phyloP scores from a whole-genome alignment of 2,113 vertebrate genomes.

The Lethenteron camtschaticum region DNA sequence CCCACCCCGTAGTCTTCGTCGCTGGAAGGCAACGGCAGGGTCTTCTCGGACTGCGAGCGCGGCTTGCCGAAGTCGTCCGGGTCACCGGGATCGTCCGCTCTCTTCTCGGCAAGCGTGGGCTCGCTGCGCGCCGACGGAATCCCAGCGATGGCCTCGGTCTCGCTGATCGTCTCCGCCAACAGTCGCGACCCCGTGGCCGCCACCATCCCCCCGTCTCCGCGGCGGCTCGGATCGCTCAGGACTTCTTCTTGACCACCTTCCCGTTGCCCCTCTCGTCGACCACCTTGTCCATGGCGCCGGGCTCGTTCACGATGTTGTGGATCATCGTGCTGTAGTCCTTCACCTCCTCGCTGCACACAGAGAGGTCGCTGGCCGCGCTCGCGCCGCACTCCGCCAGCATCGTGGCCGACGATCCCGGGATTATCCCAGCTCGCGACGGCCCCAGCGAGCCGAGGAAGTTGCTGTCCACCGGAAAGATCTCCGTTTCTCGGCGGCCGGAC shows the following conservation, averaged over 20 bases:
- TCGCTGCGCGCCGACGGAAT: slow-evolving; percentile 76
- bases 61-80: slow-evolving; percentile 16
- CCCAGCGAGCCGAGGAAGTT: slow-evolving; percentile 61
- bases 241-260: slow-evolving; percentile 85
- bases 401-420: slow-evolving; percentile 21
- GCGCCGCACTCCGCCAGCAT: slow-evolving; percentile 34
- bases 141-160: slow-evolving; percentile 34
- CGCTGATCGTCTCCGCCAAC: slow-evolving; percentile 44
- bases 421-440: slow-evolving; percentile 24
- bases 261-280: slow-evolving; percentile 50
- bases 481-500: slow-evolving; percentile 35
- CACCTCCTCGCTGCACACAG: slow-evolving; percentile 57
- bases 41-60: slow-evolving; percentile 28
- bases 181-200: slow-evolving; percentile 24
- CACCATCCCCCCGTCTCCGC: slow-evolving; percentile 40
- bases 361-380: slow-evolving; percentile 64
- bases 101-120: slow-evolving; percentile 53
- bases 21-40: slow-evolving; percentile 15
- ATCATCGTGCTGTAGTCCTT: slow-evolving; percentile 65
- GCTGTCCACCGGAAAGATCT: slow-evolving; percentile 71
- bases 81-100: slow-evolving; percentile 21
- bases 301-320: slow-evolving; percentile 61
- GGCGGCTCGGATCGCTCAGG: slow-evolving; percentile 89
- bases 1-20: slow-evolving; percentile 11
- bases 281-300: slow-evolving; percentile 50